Conservation (phyloP, 2,888 invertebrate species). For the Nycteola revayana region DNA sequence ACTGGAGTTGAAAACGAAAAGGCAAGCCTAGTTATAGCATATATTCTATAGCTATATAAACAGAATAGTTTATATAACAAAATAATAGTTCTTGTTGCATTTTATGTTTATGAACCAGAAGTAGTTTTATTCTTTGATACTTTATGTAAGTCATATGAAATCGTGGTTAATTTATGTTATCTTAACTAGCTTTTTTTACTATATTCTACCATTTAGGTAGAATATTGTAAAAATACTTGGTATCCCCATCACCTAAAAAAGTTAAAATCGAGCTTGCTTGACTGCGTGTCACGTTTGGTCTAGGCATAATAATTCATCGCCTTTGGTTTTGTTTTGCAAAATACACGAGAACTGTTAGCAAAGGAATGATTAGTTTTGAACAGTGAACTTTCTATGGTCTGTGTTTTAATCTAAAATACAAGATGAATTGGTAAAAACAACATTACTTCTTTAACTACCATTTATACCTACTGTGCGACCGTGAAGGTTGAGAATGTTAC, state of each 20-base stretch:
- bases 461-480: constrained; percentile 71
- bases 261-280: constrained; percentile 65
- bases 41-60: no score
- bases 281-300: constrained; percentile 82
- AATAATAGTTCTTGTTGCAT: no score
- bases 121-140: no score
- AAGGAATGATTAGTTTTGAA: constrained; percentile 43
- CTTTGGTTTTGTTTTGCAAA: constrained; percentile 60
- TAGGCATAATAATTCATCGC: constrained; percentile 66
- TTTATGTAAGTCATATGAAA: no score
- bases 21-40: no score
- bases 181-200: no score
- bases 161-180: no score
- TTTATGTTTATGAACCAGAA: no score
- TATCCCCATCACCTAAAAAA: constrained; percentile 27
- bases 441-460: constrained; percentile 52
- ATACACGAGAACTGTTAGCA: constrained; percentile 35
- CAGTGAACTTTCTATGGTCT: constrained; percentile 38
- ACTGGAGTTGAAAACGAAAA: no score
- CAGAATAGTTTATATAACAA: no score
- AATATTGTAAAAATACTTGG: no score
- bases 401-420: constrained; percentile 35
- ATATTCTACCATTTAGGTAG: no score
- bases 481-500: constrained; percentile 82
- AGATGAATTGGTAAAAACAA: constrained; percentile 28